These are phyloP conservation scores for Parauchenoglanis punctatus DNA, from an alignment of 2,797 vertebrate species.

Conservation along the genomic window DNA sequence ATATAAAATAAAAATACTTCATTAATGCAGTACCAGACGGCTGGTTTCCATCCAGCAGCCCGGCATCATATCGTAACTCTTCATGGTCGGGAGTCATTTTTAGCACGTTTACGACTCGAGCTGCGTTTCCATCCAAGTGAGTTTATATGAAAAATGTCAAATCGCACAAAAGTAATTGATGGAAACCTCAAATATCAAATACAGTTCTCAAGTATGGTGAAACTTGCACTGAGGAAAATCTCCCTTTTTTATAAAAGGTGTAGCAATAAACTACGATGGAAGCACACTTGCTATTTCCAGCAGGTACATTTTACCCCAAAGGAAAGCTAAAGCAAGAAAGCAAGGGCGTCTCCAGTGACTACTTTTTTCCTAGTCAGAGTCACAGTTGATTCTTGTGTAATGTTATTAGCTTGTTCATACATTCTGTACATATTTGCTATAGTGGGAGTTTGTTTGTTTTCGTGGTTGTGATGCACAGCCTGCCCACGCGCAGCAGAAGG, in stretches of 20 bases:
- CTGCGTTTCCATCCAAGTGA: background rate
- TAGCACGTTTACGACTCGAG: background rate
- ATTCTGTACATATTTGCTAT: background rate
- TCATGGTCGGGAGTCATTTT: background rate
- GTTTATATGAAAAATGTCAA: constrained; percentile 23
- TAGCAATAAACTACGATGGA: background rate
- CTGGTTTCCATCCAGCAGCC: constrained; percentile 15
- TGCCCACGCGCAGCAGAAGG: background rate
- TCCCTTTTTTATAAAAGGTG: background rate
- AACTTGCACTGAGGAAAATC: background rate
- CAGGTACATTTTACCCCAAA: background rate
- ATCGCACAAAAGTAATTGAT: background rate
- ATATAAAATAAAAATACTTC: background rate
- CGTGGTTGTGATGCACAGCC: background rate
- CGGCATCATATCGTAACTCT: background rate
- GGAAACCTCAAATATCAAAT: background rate
- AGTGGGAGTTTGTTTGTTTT: background rate
- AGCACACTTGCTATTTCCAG: background rate
- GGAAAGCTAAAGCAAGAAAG: background rate
- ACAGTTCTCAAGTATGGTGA: background rate
- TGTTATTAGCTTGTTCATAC: background rate
- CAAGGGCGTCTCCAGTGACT: background rate
- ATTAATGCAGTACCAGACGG: background rate
- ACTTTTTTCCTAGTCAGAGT: background rate
- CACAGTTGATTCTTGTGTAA: background rate